Base-by-base conservation (phyloP, 2,113 vertebrate species). In the Thoracochromis brauschi region DNA sequence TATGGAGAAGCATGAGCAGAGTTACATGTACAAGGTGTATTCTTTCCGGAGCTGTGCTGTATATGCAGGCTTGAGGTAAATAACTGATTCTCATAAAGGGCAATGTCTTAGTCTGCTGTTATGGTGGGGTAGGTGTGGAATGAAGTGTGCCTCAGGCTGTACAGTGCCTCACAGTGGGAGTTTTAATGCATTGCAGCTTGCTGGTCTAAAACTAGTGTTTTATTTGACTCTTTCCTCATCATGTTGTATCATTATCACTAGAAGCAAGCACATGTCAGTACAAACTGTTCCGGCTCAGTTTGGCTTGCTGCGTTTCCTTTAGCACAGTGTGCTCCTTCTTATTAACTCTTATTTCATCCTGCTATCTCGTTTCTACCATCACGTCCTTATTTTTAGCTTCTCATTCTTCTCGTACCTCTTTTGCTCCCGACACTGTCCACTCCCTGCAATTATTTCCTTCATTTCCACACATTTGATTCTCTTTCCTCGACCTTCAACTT, bases 151-250 rank as follows among this genome's bases (percentile, higher is more conserved):
- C 24, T 47, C 40, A 47, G 68, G 40, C 80, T 82, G 2, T 58
- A 75, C 58, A 75, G 65, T 82, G 85, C 90, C 95, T 79, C 90
- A 3, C 60, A 75, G 92, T 94, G 94, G 93, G 45, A 12, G 51
- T 65, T 86, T 7, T 35, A 24, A 33, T 35, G 14, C 73, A 90
- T 45, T 94, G 85, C 91, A 91, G 21, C 19, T 35, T 5, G 42
- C 6, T 73, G 26, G 12, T 80, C 21, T 29, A 10, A 58, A 54
- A 55, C 7, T 26, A 47, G 14, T 80, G 6, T 21, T 65, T 65
- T 10, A n/a, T 54, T 79, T 83, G 3, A 45, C 9, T 16, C 75
- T 53, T 84, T 29, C 5, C 38, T 42, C 40, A 42, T 71, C 7
- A 19, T 47, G 14, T 38, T 65, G 33, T 75, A 75, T 75, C 68